Base-by-base conservation (phyloP, 2,797 vertebrate genomes). In the Gobio occitaniae region DNA sequence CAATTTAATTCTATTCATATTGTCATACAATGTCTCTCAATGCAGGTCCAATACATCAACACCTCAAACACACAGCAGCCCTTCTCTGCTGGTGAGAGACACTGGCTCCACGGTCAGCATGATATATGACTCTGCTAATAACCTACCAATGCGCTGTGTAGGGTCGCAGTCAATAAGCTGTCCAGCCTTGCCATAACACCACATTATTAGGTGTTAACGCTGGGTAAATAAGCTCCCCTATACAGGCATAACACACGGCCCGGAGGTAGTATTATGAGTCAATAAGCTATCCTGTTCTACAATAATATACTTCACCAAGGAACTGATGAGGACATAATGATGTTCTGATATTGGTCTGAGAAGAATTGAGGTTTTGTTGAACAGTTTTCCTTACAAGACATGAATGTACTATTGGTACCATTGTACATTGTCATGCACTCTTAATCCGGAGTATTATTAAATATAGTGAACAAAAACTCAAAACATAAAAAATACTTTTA, bases 181-280 rank as follows among this genome's bases (percentile, higher is more conserved):
- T 66, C 61, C 74, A 21, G 48, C 9, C 61, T 56, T 87, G 56
- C 75, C 84, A 83, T 86, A 83, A 87, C 82, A 86, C 21, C 36
- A 54, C 68, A 48, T 79, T 85, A 88, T 86, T 74, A 87, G 68
- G 83, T 79, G 80, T 87, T 85, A 90, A 87, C 25, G 10, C 82
- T 71, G 65, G 32, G 72, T 87, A 80, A 79, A 79, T 77, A 87
- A 85, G 87, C 82, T 65, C 75, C 36, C 78, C 61, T 84, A 66
- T 66, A 82, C 87, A 80, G 84, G 48, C 65, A 86, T 85, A 89
- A 89, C 89, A 89, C 50, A 15, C 78, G 44, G 70, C 56, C 70
- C 13, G 2, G 52, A 68, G 82, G 76, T 84, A 78, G 68, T 80
- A 47, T 75, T 72, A 71, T 19, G 69, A 72, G 66, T 85, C 88